Percentiles rank a stretch among this genome's conserved stretches.
Conservation (phyloP, 2,888 invertebrate species). For the Sussaba pulchella region DNA sequence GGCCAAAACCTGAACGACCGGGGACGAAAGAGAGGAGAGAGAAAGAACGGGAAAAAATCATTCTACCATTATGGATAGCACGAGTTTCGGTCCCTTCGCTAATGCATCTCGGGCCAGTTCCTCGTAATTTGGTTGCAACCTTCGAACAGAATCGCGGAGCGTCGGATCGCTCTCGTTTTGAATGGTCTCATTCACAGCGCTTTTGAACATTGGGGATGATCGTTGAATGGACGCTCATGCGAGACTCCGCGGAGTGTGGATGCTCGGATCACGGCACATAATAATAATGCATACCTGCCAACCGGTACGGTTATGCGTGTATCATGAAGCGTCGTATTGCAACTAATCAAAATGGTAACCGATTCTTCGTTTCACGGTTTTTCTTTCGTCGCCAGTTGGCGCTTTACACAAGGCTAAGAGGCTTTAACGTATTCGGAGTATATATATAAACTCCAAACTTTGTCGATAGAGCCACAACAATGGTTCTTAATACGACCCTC, state of each 20-base stretch:
- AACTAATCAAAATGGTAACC: constrained; percentile 64
- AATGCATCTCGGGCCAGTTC: constrained; percentile 58
- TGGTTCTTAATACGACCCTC: constrained; percentile 60
- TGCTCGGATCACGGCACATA: constrained; percentile 56
- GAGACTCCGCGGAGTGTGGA: constrained; percentile 54
- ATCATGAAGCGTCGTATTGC: constrained; percentile 35
- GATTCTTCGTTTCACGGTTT: constrained; percentile 41
- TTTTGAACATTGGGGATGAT: constrained; percentile 61
- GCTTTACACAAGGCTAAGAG: constrained; percentile 3
- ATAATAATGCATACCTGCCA: constrained; percentile 6
- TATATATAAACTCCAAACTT: constrained; percentile 45
- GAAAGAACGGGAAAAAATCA: constrained; percentile 34
- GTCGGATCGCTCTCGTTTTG: constrained; percentile 63
- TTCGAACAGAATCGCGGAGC: constrained; percentile 48
- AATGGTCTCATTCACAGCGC: constrained; percentile 63
- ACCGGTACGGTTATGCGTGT: constrained; percentile 37
- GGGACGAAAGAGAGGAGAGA: constrained; percentile 7
- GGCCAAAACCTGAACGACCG: constrained; percentile 19
- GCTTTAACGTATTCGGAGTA: constrained; percentile 28
- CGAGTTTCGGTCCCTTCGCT: constrained; percentile 55
- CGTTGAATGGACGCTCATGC: constrained; percentile 58
- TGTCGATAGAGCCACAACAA: constrained; percentile 35
- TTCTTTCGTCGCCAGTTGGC: constrained; percentile 7
- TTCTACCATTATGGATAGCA: constrained; percentile 51
- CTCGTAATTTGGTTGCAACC: constrained; percentile 55